Percentiles rank a stretch among this genome's conserved stretches.
These are phyloP conservation scores for Vombatus ursinus DNA, from an alignment of 2,113 vertebrate genomes.

Conservation along the genomic window DNA sequence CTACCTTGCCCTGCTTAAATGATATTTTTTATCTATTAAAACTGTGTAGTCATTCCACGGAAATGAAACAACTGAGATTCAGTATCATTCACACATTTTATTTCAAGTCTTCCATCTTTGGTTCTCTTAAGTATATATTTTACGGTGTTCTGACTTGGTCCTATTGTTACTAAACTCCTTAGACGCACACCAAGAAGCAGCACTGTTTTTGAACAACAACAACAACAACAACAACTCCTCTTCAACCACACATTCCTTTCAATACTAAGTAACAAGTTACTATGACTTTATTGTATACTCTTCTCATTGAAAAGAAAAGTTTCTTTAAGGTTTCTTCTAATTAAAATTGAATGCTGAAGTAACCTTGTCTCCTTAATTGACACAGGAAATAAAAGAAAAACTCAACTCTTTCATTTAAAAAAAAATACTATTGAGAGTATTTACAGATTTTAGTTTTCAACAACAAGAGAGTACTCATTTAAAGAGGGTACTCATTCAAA, in stretches of 20 bases:
- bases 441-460: background rate
- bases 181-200: background rate
- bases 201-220: background rate
- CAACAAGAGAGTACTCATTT: background rate
- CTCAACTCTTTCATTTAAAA: background rate
- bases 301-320: background rate
- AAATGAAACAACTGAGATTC: background rate
- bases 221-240: background rate
- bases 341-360: background rate
- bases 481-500: background rate
- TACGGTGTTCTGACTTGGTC: background rate
- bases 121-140: background rate
- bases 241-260: background rate
- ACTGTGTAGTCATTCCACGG: background rate
- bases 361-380: background rate
- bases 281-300: background rate
- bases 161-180: background rate
- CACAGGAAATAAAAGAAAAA: background rate
- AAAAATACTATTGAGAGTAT: background rate
- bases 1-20: background rate
- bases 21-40: slow-evolving; percentile 10
- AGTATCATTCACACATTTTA: background rate
- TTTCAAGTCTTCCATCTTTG: background rate
- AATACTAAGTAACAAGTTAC: background rate
- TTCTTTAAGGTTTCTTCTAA: background rate